Evolutionary conservation across 2,888 invertebrate genomes (phyloP).

Genomic region (Acleris emargana): DNA sequence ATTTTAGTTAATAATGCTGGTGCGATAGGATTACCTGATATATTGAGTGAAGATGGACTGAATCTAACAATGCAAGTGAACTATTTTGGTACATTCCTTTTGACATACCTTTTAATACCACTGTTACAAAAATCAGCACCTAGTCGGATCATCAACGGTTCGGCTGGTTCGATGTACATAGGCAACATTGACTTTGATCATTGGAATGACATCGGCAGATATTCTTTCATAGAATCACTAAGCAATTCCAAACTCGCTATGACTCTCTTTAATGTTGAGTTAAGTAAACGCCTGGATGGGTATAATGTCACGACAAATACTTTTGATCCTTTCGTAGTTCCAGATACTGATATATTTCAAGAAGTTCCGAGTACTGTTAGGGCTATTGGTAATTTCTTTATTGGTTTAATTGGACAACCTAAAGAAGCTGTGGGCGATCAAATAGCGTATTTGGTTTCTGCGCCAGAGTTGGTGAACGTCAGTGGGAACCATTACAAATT

Average conservation of each 20-base stretch:
- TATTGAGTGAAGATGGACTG: slow-evolving; percentile 85
- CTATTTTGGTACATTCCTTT: slow-evolving; percentile 88
- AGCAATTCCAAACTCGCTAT: slow-evolving; percentile 85
- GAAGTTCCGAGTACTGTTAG: slow-evolving; percentile 52
- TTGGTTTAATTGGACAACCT: slow-evolving; percentile 60
- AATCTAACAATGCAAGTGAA: slow-evolving; percentile 88
- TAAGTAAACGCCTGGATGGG: slow-evolving; percentile 81
- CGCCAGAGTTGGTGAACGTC: slow-evolving; percentile 52
- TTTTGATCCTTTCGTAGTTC: slow-evolving; percentile 80
- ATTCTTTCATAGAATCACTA: slow-evolving; percentile 53
- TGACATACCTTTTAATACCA: slow-evolving; percentile 86
- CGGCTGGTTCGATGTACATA: slow-evolving; percentile 83
- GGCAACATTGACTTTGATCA: slow-evolving; percentile 69
- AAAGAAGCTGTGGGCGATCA: slow-evolving; percentile 67
- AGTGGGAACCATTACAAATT: slow-evolving; percentile 69
- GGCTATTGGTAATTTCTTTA: slow-evolving; percentile 53
- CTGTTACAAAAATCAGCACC: slow-evolving; percentile 80
- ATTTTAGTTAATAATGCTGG: slow-evolving; percentile 85
- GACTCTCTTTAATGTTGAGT: slow-evolving; percentile 84
- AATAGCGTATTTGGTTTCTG: slow-evolving; percentile 63
- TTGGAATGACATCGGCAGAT: slow-evolving; percentile 65
- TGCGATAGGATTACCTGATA: slow-evolving; percentile 67
- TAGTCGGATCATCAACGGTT: slow-evolving; percentile 86
- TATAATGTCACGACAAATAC: slow-evolving; percentile 86
- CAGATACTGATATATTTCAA: slow-evolving; percentile 60